Conservation (phyloP, 2,113 vertebrate species). For the Indicator maculatus region DNA sequence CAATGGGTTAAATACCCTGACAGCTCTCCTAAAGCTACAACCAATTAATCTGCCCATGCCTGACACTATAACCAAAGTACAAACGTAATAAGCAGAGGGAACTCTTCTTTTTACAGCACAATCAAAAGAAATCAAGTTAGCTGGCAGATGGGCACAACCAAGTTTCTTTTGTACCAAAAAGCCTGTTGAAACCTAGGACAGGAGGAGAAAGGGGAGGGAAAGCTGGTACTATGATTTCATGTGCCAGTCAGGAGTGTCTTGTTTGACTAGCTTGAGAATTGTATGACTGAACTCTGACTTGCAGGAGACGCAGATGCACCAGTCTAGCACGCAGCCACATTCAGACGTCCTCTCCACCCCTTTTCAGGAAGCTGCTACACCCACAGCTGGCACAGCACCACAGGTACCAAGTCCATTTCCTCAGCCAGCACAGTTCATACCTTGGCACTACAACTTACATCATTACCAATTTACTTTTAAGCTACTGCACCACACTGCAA, state of each 20-base stretch:
- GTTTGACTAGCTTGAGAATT: not conserved
- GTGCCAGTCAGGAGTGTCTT: not conserved
- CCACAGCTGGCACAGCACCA: not conserved
- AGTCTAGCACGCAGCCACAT: not conserved
- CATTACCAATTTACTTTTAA: not conserved
- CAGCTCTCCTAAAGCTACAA: conserved; percentile 44
- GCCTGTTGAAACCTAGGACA: not conserved
- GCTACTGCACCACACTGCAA: not conserved
- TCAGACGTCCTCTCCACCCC: not conserved
- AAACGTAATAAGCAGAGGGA: conserved; percentile 49
- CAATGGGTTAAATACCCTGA: conserved; percentile 54
- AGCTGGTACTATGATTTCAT: not conserved
- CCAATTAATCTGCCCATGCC: conserved; percentile 54
- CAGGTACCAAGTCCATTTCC: not conserved
- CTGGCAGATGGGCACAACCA: conserved; percentile 25
- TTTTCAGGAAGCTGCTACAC: conserved; percentile 7
- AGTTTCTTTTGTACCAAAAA: conserved; percentile 20
- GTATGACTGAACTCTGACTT: conserved; percentile 26
- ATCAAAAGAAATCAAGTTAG: conserved; percentile 31
- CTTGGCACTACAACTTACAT: not conserved
- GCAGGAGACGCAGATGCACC: not conserved
- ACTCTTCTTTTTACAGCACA: conserved; percentile 15
- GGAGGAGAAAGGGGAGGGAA: not conserved
- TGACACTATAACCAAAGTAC: conserved; percentile 65
- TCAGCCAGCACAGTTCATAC: not conserved